These are phyloP conservation scores for Cirrhinus molitorella DNA, from an alignment of 2,797 vertebrate genomes.

Conservation along the genomic window DNA sequence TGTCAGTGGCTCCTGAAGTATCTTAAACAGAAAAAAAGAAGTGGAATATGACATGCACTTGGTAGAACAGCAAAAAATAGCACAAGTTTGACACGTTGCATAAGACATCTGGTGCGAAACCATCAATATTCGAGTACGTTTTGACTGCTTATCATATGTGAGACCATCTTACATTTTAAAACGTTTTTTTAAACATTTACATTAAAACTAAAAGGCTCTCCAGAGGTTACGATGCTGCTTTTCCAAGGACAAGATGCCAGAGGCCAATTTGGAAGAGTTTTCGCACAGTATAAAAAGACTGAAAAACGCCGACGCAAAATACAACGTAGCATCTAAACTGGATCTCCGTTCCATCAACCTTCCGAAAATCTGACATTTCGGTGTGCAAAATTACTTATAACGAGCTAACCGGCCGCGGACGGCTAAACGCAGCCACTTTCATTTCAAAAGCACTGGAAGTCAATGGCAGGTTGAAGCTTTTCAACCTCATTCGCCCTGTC, in stretches of 20 bases:
- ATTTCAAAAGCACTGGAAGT: constrained; percentile 14
- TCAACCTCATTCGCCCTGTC: constrained; percentile 43
- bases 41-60: not conserved
- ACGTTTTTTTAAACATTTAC: not conserved
- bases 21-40: not conserved
- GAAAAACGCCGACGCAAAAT: not conserved
- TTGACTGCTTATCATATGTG: not conserved
- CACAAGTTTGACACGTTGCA: not conserved
- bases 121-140: not conserved
- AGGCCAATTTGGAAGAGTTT: not conserved
- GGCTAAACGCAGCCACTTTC: not conserved
- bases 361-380: not conserved
- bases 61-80: not conserved
- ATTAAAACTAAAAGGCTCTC: not conserved
- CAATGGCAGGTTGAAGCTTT: constrained; percentile 29
- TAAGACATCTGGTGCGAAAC: not conserved
- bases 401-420: not conserved
- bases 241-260: not conserved
- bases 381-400: constrained; percentile 10
- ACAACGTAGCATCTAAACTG: constrained; percentile 5
- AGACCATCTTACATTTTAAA: not conserved
- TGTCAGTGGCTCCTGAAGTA: not conserved
- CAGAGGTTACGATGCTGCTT: not conserved
- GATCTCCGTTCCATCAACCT: not conserved
- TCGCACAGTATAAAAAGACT: too few species aligned